Base-by-base conservation (phyloP, 2,797 vertebrate species). In the Natrix natrix region DNA sequence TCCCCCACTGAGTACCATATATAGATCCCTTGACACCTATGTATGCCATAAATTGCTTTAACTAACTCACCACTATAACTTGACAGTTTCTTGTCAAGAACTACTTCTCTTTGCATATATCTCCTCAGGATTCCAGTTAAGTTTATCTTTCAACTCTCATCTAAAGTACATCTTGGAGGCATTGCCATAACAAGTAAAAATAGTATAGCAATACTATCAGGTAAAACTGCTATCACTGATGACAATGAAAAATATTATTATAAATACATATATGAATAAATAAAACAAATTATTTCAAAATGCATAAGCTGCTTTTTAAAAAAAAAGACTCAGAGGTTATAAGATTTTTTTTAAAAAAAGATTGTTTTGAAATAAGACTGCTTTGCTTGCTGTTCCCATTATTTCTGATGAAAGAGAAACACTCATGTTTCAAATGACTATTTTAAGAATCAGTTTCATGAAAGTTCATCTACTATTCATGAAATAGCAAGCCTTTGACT, bases 121-220 rank as follows among this genome's bases (percentile, higher is more conserved):
- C 54, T 26, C 88, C 87, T 92, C 93, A 95, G 95, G 28, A 16
- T 95, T 92, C 92, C 92, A 87, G 91, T 56, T 86, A 92, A 59
- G 88, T 66, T 93, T 89, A 93, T 94, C 28, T 1, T 88, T 95
- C 92, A 88, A 16, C 94, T 96, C 56, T 55, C 5, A 5, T 60
- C 48, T 88, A 88, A 61, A 56, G 10, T 32, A 88, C 20, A 5
- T 13, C 14, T 8, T 63, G 22, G 11, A 24, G 1, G 10, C 8
- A 37, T 48, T 57, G 8, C 37, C 20, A 24, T 17, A 22, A 37
- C 17, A n/a, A 48, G 14, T n/a, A 66, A 12, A 60, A 54, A 28
- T 86, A 37, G 26, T 14, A 87, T 1, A 17, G 5, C n/a, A 55
- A 32, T 48, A 66, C 8, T 28, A 54, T 14, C 10, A 32, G 26